phyloP scores from a whole-genome alignment of 2,797 vertebrate genomes.

The Mastacembelus armatus region DNA sequence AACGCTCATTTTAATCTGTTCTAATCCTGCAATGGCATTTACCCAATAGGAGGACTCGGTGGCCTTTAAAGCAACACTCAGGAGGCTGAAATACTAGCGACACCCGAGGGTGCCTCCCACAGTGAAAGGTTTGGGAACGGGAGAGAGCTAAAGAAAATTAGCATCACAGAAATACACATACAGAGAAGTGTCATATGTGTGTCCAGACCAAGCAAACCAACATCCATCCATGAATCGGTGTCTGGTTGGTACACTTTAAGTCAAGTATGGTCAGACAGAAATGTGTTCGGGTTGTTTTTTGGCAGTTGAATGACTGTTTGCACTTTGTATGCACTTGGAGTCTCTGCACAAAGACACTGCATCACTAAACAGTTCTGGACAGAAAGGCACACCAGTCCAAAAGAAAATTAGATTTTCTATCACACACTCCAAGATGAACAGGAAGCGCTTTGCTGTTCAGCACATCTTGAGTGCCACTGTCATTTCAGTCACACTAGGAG shows the following conservation, averaged over 20 bases:
- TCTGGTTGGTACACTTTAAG: conserved; percentile 19
- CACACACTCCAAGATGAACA: conserved; percentile 60
- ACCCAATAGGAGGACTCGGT: conserved; percentile 54
- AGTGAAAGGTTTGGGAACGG: conserved; percentile 30
- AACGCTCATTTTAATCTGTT: conserved; percentile 71
- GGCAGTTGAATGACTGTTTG: conserved; percentile 65
- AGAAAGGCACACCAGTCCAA: conserved; percentile 58
- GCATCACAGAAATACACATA: conserved; percentile 36
- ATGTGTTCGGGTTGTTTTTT: conserved; percentile 21
- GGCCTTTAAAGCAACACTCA: conserved; percentile 65
- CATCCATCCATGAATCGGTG: conserved; percentile 44
- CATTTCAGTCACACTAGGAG: conserved; percentile 61
- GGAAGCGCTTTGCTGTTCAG: conserved; percentile 61
- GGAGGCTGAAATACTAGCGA: conserved; percentile 33
- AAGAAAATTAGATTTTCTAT: conserved; percentile 25
- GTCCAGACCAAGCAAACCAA: conserved; percentile 32
- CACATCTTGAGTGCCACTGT: conserved; percentile 27
- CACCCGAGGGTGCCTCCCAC: conserved; percentile 46
- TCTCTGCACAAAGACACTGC: conserved; percentile 45
- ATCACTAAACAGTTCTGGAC: conserved; percentile 69
- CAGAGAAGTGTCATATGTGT: conserved; percentile 32
- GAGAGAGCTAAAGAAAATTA: conserved; percentile 50
- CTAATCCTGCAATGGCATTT: conserved; percentile 79
- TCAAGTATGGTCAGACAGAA: conserved; percentile 9
- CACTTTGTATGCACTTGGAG: conserved; percentile 51